A percentile compares a stretch with the other conserved stretches of the same genome.
Evolutionary conservation across 2,797 vertebrate genomes (phyloP).

Genomic region (Lagodon rhomboides): DNA sequence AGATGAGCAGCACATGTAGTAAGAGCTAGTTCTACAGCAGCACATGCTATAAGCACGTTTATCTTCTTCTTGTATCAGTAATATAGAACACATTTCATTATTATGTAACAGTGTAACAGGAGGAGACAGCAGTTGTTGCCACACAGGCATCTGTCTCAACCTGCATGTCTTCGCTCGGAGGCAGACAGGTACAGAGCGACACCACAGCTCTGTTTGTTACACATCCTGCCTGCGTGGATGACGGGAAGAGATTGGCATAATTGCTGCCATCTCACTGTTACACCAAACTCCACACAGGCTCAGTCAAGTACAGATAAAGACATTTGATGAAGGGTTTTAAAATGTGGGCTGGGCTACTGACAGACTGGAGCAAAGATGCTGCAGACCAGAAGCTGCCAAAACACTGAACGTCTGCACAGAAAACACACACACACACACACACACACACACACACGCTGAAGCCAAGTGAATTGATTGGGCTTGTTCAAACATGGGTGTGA

Average conservation of each 20-base stretch:
- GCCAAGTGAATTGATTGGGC: conserved; percentile 24
- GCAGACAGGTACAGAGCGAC: conserved; percentile 50
- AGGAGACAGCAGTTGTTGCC: conserved; percentile 40
- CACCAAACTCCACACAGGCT: conserved; percentile 27
- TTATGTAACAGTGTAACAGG: conserved; percentile 33
- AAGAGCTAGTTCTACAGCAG: neutral
- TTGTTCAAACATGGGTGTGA: conserved; percentile 49
- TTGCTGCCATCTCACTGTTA: neutral
- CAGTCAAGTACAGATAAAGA: conserved; percentile 31
- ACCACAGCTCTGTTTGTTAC: conserved; percentile 19
- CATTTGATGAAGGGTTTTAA: conserved; percentile 4
- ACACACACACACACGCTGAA: conserved; percentile 11
- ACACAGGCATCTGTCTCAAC: conserved; percentile 62
- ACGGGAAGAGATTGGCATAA: conserved; percentile 26
- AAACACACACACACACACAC: neutral
- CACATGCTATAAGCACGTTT: neutral
- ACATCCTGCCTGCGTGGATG: conserved; percentile 22
- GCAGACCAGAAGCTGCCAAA: conserved; percentile 8
- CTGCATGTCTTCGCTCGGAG: conserved; percentile 36
- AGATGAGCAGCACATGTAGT: neutral
- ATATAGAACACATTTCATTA: conserved; percentile 17
- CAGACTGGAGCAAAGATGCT: neutral
- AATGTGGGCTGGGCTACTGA: conserved; percentile 32
- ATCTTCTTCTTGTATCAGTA: neutral
- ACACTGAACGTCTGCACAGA: neutral